These are phyloP conservation scores for Crocallis elinguaria DNA, from an alignment of 2,888 invertebrate genomes.

Conservation along the genomic window DNA sequence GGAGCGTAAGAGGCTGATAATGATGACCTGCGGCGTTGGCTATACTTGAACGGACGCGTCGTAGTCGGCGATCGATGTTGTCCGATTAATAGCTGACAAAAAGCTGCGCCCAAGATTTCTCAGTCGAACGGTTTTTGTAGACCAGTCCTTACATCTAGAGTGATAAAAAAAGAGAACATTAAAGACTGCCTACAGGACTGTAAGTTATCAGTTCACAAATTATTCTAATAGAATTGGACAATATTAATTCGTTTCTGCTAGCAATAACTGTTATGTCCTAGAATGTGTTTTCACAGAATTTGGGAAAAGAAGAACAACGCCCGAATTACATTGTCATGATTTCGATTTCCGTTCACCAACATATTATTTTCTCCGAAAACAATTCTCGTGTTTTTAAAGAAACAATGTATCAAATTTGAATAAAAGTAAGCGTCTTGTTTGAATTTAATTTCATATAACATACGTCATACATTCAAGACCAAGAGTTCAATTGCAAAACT, in stretches of 20 bases:
- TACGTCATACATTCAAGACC: slow-evolving; percentile 44
- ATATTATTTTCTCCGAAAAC: slow-evolving; percentile 9
- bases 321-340: slow-evolving; percentile 14
- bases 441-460: slow-evolving; percentile 38
- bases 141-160: slow-evolving; percentile 9
- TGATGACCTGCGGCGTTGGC: slow-evolving; percentile 39
- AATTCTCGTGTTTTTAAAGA: slow-evolving; percentile 6
- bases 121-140: slow-evolving; percentile 10
- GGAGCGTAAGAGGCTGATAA: too few species aligned
- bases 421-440: slow-evolving; percentile 29
- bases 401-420: slow-evolving; percentile 15
- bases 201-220: not conserved
- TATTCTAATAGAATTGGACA: slow-evolving; percentile 1
- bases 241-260: slow-evolving; percentile 9
- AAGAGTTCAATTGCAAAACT: slow-evolving; percentile 46
- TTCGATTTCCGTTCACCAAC: slow-evolving; percentile 6
- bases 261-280: slow-evolving; percentile 11
- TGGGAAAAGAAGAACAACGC: slow-evolving; percentile 4
- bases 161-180: slow-evolving; percentile 7
- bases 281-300: slow-evolving; percentile 8
- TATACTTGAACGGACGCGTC: slow-evolving; percentile 42
- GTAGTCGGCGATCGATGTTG: slow-evolving; percentile 42
- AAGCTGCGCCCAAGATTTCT: slow-evolving; percentile 6
- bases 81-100: slow-evolving; percentile 14
- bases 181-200: slow-evolving; percentile 8